A percentile compares a stretch with the other conserved stretches of the same genome.
phyloP scores from a whole-genome alignment of 2,113 vertebrate species.

The Heterotilapia buettikoferi region DNA sequence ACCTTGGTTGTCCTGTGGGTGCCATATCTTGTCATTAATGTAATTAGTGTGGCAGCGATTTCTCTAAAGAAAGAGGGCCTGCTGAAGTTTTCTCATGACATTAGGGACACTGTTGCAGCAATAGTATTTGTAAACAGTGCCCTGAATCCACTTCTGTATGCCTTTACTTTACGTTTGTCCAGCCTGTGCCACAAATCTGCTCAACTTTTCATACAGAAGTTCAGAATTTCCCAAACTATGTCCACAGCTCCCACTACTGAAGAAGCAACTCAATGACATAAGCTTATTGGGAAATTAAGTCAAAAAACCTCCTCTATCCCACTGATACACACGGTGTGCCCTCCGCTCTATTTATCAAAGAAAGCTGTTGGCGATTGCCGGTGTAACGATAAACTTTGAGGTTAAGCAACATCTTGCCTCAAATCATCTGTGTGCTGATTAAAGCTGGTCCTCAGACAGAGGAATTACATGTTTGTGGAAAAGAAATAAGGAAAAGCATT shows the following conservation, averaged over 20 bases:
- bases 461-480: not conserved
- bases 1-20: not conserved
- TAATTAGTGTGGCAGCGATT: not conserved
- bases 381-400: not conserved
- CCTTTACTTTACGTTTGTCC: not conserved
- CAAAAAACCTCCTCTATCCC: not conserved
- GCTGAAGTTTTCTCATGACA: not conserved
- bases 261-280: not conserved
- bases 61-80: not conserved
- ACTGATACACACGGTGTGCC: fast-evolving
- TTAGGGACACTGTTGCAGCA: not conserved
- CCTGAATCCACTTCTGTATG: conserved; percentile 15
- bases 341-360: fast-evolving
- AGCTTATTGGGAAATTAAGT: too few species aligned
- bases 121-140: not conserved
- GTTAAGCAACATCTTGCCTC: not conserved
- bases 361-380: not conserved
- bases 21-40: not conserved
- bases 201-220: not conserved
- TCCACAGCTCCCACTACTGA: not conserved
- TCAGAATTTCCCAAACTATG: not conserved
- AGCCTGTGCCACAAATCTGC: not conserved
- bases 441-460: not conserved
- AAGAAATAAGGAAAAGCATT: not conserved
- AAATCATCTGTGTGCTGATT: not conserved